Base-by-base conservation (phyloP, 2,888 invertebrate species). In the Rhingia rostrata region DNA sequence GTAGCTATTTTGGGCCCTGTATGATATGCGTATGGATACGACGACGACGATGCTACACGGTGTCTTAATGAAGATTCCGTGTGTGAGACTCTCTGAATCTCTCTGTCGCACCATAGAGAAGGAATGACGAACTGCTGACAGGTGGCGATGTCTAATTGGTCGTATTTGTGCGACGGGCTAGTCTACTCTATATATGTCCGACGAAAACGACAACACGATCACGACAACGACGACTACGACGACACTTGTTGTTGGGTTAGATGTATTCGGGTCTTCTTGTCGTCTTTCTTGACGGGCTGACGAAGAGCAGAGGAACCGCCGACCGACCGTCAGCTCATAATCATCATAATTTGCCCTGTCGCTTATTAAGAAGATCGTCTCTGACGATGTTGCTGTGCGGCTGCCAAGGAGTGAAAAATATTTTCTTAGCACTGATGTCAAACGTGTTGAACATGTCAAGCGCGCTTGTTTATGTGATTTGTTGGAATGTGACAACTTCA, bases 71-170 rank as follows among this genome's bases (percentile, higher is more conserved):
- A 82, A 72, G 77, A 82, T 72, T 82, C 63, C 66, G 60, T 35
- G 51, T 6, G 35, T 12, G 51, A 9, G 22, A 47, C 49, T 58
- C 32, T 39, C 35, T 32, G 35, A 69, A 43, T 12, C 53, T 22
- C 14, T 22, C 33, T 54, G 51, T 58, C 22, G 41, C 32, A 14
- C 33, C 49, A 56, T 12, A 37, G 75, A 77, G 73, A 73, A 66
- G 83, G 87, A 87, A 91, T 91, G 91, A 91, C 91, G 91, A 91
- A 91, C 91, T 91, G 91, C 91, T 91, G 91, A 91, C 91, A 91
- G 91, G 91, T 91, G 91, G 91, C 89, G 89, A 88, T 90, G 87
- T 91, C 89, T 91, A 91, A 91, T 91, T 91, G 91, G 90, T 89
- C 90, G 90, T 90, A 70, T 79, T 60, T 53, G 43, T 33, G 74